phyloP scores from a whole-genome alignment of 2,113 vertebrate genomes.

The Tauraco erythrolophus region DNA sequence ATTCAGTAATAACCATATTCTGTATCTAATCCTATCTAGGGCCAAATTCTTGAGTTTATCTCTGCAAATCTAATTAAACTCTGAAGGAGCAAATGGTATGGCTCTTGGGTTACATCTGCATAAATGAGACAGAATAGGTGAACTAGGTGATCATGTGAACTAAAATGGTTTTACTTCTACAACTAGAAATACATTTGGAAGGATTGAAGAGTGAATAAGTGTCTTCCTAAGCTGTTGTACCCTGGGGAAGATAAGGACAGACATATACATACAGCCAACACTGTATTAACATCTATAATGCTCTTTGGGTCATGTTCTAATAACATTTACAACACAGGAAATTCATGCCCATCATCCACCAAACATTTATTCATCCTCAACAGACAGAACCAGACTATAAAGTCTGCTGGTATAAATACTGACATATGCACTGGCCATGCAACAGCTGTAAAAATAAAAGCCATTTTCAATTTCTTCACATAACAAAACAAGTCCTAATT shows the following conservation, averaged over 20 bases:
- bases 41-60: neutral
- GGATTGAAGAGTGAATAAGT: neutral
- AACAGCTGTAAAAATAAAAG: neutral
- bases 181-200: neutral
- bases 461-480: neutral
- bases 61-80: neutral
- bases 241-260: neutral
- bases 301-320: neutral
- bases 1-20: neutral
- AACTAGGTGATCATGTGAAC: neutral
- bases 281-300: neutral
- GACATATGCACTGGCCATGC: neutral
- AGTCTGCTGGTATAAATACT: neutral
- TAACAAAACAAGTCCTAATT: neutral
- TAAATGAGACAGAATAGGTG: neutral
- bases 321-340: neutral
- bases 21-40: neutral
- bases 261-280: neutral
- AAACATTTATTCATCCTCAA: neutral
- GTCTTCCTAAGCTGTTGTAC: neutral
- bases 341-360: neutral
- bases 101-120: neutral
- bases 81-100: neutral
- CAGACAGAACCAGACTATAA: neutral
- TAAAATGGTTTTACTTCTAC: neutral